phyloP scores from a whole-genome alignment of 1,140 invertebrate species.

The Plutomurus gul region DNA sequence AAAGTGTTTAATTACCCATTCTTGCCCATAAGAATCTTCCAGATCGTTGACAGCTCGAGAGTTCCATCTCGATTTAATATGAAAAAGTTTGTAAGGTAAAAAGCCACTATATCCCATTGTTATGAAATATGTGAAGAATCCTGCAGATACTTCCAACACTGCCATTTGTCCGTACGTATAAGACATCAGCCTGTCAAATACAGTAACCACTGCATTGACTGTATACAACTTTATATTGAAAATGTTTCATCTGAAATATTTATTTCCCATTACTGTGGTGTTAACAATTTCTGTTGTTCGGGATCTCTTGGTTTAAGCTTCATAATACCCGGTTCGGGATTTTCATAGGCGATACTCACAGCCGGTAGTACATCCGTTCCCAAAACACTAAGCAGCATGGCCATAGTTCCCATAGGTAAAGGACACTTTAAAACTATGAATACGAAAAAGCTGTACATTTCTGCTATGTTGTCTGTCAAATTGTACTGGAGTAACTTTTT shows the following conservation, averaged over 20 bases:
- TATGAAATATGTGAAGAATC: slow-evolving; percentile 62
- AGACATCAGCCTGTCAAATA: slow-evolving; percentile 36
- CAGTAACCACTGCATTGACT: neutral
- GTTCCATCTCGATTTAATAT: slow-evolving; percentile 31
- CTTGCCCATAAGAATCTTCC: slow-evolving; percentile 46
- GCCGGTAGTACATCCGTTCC: slow-evolving; percentile 50
- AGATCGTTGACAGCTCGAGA: slow-evolving; percentile 43
- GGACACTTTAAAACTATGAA: slow-evolving; percentile 55
- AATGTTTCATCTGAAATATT: slow-evolving; percentile 54
- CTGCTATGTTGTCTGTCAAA: slow-evolving; percentile 63
- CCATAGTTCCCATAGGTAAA: slow-evolving; percentile 48
- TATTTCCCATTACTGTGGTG: slow-evolving; percentile 60
- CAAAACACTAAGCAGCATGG: slow-evolving; percentile 50
- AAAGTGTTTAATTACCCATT: slow-evolving; percentile 38
- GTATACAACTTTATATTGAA: neutral
- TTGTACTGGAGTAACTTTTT: slow-evolving; percentile 69
- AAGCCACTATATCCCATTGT: slow-evolving; percentile 66
- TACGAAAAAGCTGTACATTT: slow-evolving; percentile 54
- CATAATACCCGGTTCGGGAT: slow-evolving; percentile 73
- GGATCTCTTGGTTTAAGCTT: slow-evolving; percentile 70
- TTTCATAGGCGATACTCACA: slow-evolving; percentile 67
- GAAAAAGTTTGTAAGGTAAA: slow-evolving; percentile 59
- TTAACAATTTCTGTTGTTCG: slow-evolving; percentile 69
- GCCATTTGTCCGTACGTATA: slow-evolving; percentile 60
- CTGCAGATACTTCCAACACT: slow-evolving; percentile 60